A percentile compares a stretch with the other conserved stretches of the same genome.
Evolutionary conservation across 2,888 invertebrate species (phyloP).

Genomic region (Melieria picta): DNA sequence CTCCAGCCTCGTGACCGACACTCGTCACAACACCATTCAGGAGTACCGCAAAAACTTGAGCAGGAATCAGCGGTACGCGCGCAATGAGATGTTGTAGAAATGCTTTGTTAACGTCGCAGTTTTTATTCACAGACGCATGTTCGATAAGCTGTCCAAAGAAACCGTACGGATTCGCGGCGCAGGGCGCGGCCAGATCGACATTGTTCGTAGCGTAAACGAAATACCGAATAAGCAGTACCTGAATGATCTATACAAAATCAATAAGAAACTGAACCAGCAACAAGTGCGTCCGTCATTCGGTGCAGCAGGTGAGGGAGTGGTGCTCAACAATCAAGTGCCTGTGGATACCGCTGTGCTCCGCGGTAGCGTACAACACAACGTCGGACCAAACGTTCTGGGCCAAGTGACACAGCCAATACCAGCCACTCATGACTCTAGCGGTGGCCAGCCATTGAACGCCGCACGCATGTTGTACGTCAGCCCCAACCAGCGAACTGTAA

Average conservation of each 20-base stretch:
- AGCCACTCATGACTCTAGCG: constrained; percentile 18
- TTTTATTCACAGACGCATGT: constrained; percentile 51
- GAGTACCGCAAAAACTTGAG: constrained; percentile 54
- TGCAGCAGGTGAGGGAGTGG: constrained; percentile 48
- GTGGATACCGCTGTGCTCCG: constrained; percentile 51
- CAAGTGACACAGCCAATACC: constrained; percentile 54
- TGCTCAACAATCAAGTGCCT: constrained; percentile 56
- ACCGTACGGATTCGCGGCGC: constrained; percentile 53
- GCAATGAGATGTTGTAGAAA: neutral
- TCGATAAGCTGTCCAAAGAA: constrained; percentile 58
- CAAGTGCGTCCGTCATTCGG: constrained; percentile 54
- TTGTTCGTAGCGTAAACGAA: constrained; percentile 59
- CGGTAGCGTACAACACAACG: constrained; percentile 55
- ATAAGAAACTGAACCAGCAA: constrained; percentile 49
- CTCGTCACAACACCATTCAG: constrained; percentile 47
- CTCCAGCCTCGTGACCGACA: constrained; percentile 53
- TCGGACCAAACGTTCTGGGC: constrained; percentile 52
- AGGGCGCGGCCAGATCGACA: constrained; percentile 52
- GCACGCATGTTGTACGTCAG: neutral
- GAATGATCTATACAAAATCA: constrained; percentile 59
- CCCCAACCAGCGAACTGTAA: constrained; percentile 42
- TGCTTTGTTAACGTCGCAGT: neutral
- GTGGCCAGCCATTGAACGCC: neutral
- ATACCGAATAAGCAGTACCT: constrained; percentile 59
- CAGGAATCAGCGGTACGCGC: constrained; percentile 55